Base-by-base conservation (phyloP, 2,113 vertebrate species). In the Psephotus haematonotus region DNA sequence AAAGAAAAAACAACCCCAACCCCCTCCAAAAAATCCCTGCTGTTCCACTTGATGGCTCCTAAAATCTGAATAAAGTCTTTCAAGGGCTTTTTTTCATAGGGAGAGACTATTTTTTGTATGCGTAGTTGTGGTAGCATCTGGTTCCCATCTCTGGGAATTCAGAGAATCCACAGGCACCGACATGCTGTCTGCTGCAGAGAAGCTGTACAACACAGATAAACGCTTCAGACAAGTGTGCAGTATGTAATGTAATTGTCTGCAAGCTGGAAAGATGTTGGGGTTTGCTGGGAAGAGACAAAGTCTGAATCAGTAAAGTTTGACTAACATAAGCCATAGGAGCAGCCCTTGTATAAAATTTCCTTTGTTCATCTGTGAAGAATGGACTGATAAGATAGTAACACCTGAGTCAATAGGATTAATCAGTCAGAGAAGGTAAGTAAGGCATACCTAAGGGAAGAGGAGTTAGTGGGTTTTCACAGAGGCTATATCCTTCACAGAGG, bases 51-150 rank as follows among this genome's bases (percentile, higher is more conserved):
- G 94, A 96, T 92, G 96, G 92, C 89, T 97, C 97, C 88, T 98
- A 97, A 98, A 97, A 71, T 86, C 86, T 82, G 78, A 28, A 75
- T 96, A 90, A 98, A 82, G 85, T 97, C 96, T 68, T 76, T 97
- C 93, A 96, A 97, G 96, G 86, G 81, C n/a, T 83, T 87, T 96
- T 95, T 97, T 95, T 88, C 33, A 89, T 94, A 89, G 90, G 29
- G 70, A 93, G 93, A 96, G 64, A 88, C 63, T 88, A 77, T 90
- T 94, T 94, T 96, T 91, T 91, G 47, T 82, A 37, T 91, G 70
- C 8, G 28, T 93, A 88, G 96, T 97, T 97, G 94, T 49, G 68
- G 94, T 77, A 97, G 92, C 97, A 97, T 98, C 95, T 98, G 97
- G 86, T 96, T 98, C 93, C 87, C 96, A 96, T 97, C 95, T 94